Base-by-base conservation (phyloP, 35 echinoderm and acorn worm species). In the Stichopus chloronotus region DNA sequence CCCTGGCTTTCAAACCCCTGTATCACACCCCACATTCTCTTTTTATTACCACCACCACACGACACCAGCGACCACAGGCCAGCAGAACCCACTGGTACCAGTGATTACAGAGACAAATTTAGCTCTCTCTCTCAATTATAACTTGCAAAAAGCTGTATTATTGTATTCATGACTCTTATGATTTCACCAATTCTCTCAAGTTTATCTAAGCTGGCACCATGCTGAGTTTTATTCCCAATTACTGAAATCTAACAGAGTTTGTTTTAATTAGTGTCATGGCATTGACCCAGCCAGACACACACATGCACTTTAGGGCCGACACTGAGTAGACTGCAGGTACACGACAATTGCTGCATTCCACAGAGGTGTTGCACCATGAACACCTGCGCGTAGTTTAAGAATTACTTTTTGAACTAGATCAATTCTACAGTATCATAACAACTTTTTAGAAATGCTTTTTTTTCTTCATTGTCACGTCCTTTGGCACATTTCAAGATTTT, bases 311-410 rank as follows among this genome's bases (percentile, higher is more conserved):
- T 74, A 74, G 17, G 13, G 19, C 69, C 69, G 7, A 43, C 30
- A 43, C 30, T 4, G 4, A n/a, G 13, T 74, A 16, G 22, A 14
- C 69, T 74, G 17, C 69, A 74, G 69, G 69, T 74, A n/a, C 69
- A 74, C 17, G 22, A 8, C 59, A 4, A 20, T 74, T 72, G 19
- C 17, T 0, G 52, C 87, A 89, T 89, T 89, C 87, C 87, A 55
- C 6, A 8, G 43, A 89, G 87, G 87, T 89, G 87, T 89, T 52
- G 71, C 25, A 52, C 59, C 87, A 89, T 89, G 52, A 17, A 89
- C 87, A 89, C 21, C 16, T 43, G 60, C 1, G 12, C 9, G 72
- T 89, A n/a, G 63, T 43, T 43, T 43, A 43, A 43, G 30, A 43
- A 43, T 43, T 43, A 43, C 59, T 89, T 52, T 71, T 89, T 17